A percentile compares a stretch with the other conserved stretches of the same genome.
phyloP scores from a whole-genome alignment of 2,888 invertebrate genomes.

The Boloria euphrosyne region DNA sequence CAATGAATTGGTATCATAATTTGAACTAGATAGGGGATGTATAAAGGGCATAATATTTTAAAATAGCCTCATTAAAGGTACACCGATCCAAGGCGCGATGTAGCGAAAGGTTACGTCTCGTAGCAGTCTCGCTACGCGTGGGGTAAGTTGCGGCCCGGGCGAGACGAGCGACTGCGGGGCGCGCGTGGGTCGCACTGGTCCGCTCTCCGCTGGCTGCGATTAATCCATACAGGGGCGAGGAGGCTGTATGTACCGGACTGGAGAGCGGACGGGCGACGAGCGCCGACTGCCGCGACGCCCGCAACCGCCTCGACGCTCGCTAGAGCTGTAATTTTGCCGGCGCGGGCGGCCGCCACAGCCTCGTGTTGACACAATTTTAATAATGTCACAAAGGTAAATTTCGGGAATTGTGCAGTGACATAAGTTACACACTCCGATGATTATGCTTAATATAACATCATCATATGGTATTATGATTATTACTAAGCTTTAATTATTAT shows the following conservation, averaged over 20 bases:
- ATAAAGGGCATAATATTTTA: conserved; percentile 67
- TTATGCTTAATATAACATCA: not conserved
- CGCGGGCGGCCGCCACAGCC: conserved; percentile 51
- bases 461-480: not conserved
- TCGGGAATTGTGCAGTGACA: conserved; percentile 56
- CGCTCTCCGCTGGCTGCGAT: conserved; percentile 67
- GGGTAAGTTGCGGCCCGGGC: conserved; percentile 8
- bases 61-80: conserved; percentile 54
- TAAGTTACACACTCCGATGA: conserved; percentile 42
- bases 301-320: conserved; percentile 58
- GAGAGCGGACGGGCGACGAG: conserved; percentile 70
- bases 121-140: conserved; percentile 48
- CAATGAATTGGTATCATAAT: conserved; percentile 64
- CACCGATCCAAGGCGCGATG: conserved; percentile 53
- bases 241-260: conserved; percentile 78
- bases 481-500: no score
- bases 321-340: conserved; percentile 46
- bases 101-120: conserved; percentile 52
- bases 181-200: conserved; percentile 74
- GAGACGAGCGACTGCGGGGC: conserved; percentile 60
- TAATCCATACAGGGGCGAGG: conserved; percentile 78
- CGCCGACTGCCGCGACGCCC: conserved; percentile 54
- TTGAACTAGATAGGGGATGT: conserved; percentile 60
- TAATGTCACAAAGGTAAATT: conserved; percentile 65
- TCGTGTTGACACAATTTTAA: conserved; percentile 76